These are phyloP conservation scores for Tiliacea citrago DNA, from an alignment of 2,888 invertebrate genomes.

Conservation along the genomic window DNA sequence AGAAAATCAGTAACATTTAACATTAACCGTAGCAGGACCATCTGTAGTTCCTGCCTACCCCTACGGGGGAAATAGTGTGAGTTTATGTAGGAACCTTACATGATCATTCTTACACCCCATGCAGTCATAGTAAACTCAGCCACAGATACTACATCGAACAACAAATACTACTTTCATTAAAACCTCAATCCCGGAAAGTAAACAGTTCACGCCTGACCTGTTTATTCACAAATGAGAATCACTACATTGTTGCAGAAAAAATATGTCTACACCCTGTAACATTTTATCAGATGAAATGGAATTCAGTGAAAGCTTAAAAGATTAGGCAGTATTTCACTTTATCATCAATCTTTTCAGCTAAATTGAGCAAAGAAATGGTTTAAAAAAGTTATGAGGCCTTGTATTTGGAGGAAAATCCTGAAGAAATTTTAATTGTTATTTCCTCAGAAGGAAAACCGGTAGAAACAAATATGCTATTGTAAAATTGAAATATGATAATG, in stretches of 20 bases:
- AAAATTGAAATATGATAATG: background rate
- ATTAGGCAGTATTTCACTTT: conserved; percentile 55
- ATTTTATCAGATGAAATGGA: conserved; percentile 49
- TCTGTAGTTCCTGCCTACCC: background rate
- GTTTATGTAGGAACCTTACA: background rate
- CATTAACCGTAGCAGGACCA: background rate
- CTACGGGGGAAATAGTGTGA: too few species aligned
- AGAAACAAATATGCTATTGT: conserved; percentile 3
- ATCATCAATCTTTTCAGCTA: conserved; percentile 54
- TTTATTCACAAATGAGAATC: conserved; percentile 29
- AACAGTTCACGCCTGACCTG: conserved; percentile 8
- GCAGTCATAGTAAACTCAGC: background rate
- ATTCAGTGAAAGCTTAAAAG: conserved; percentile 60
- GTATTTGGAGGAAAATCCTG: conserved; percentile 21
- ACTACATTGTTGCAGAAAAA: conserved; percentile 48
- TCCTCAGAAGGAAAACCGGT: background rate
- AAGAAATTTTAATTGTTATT: conserved; percentile 30
- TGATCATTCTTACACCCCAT: background rate
- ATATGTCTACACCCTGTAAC: conserved; percentile 50
- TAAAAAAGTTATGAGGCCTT: conserved; percentile 48
- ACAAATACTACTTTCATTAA: background rate
- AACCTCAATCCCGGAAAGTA: conserved; percentile 5
- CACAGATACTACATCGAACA: background rate
- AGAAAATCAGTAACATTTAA: background rate
- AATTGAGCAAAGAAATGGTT: conserved; percentile 59